Conservation (phyloP, 2,888 invertebrate genomes). For the Endomychus coccineus region DNA sequence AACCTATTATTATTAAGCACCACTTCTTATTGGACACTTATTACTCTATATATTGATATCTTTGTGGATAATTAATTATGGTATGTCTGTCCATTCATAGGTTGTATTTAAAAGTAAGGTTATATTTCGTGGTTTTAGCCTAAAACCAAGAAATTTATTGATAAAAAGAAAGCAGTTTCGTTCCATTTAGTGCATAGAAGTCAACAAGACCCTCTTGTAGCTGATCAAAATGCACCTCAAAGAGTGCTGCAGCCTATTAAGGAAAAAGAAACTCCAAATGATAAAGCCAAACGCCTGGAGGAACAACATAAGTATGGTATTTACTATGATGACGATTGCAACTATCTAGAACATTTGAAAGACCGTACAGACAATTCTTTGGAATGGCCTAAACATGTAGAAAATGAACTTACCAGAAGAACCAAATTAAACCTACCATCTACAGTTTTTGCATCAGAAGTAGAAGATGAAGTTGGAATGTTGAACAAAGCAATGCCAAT, state of each 20-base stretch:
- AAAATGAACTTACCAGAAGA: conserved; percentile 23
- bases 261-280: conserved; percentile 30
- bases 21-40: too few species aligned
- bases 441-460: conserved; percentile 37
- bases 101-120: too few species aligned
- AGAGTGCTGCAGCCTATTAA: conserved; percentile 66
- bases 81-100: too few species aligned
- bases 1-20: too few species aligned
- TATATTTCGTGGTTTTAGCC: too few species aligned
- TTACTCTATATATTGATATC: too few species aligned
- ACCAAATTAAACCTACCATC: conserved; percentile 27
- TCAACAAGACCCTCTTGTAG: conserved; percentile 84
- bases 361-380: conserved; percentile 51
- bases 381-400: conserved; percentile 44
- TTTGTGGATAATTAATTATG: too few species aligned
- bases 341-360: conserved; percentile 87
- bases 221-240: conserved; percentile 85
- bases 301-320: conserved; percentile 83
- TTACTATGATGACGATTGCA: conserved; percentile 90
- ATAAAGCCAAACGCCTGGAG: conserved; percentile 51
- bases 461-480: conserved; percentile 78
- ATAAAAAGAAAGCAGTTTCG: conserved; percentile 83
- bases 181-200: conserved; percentile 91
- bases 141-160: conserved; percentile 77
- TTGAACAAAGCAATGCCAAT: conserved; percentile 71